These are phyloP conservation scores for Patella depressa DNA, from an alignment of 2,888 invertebrate genomes.

Conservation along the genomic window DNA sequence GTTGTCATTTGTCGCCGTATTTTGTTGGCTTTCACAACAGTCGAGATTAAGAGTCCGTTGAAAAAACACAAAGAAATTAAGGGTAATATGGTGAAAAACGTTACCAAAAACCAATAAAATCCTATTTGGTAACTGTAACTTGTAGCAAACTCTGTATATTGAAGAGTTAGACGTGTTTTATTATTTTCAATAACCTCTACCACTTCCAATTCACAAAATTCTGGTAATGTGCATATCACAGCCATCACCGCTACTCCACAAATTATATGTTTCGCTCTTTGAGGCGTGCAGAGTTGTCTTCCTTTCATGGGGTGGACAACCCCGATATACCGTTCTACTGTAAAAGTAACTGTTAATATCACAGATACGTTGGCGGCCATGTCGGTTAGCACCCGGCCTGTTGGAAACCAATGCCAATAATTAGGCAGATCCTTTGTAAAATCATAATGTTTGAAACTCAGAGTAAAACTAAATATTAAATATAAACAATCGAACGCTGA, in stretches of 20 bases:
- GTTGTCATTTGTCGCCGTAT: constrained; percentile 49
- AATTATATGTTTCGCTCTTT: constrained; percentile 79
- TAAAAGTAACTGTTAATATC: constrained; percentile 83
- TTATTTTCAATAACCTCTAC: constrained; percentile 27
- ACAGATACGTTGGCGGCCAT: constrained; percentile 79
- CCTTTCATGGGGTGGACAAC: constrained; percentile 83
- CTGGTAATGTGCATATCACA: constrained; percentile 76
- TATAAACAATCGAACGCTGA: constrained; percentile 82
- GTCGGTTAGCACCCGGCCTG: constrained; percentile 78
- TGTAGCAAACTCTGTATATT: constrained; percentile 72
- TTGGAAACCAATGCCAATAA: constrained; percentile 74
- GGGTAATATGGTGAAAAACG: constrained; percentile 76
- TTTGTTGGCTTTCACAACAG: constrained; percentile 71
- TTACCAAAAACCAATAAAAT: constrained; percentile 77
- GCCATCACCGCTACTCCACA: constrained; percentile 76
- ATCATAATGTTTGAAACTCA: constrained; percentile 76
- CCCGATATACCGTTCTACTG: constrained; percentile 82
- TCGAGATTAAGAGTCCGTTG: constrained; percentile 80
- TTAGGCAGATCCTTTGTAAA: constrained; percentile 74
- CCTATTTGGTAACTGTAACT: constrained; percentile 75
- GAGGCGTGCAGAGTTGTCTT: constrained; percentile 75
- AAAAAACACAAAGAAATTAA: constrained; percentile 80
- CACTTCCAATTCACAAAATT: constrained; percentile 77
- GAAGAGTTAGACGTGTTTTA: constrained; percentile 28
- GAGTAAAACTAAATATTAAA: constrained; percentile 77